Evolutionary conservation across 2,888 invertebrate genomes (phyloP), one percentile per base, ranked within the genome.

Genomic region (Idaea straminata): DNA sequence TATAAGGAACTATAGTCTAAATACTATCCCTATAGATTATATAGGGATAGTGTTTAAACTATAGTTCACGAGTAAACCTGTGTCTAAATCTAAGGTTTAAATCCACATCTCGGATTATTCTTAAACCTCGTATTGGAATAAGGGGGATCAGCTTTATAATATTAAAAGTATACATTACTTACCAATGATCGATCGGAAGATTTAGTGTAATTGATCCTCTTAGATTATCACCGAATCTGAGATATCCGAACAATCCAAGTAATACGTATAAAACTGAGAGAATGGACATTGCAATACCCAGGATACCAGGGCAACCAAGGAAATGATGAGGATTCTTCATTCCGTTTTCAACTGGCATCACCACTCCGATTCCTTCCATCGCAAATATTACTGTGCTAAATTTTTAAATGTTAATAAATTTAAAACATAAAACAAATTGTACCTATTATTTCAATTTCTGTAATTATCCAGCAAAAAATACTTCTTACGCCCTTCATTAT

Each of bases 291-390:
- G 97, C 97, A 0, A 96, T 94, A 69, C 97, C 97, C 6, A 99
- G 91, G 0, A 98, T 96, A 34, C 98, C 96, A 0, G 96, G 96
- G 72, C 95, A 95, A n/a, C 96, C 95, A 62, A 98, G 94, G 79
- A 97, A 97, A 66, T 96, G 96, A 67, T 95, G 92, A 0, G 98
- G 98, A 67, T 95, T 95, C 73, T 94, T 94, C 98, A 99, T 98
- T 0, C 95, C 95, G 82, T 98, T 98, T 85, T 98, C 98, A 13
- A 99, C 95, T 0, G 99, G 99, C 94, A 99, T 95, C 15, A 99
- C 97, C 62, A 96, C 96, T 64, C 97, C 97, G 72, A 99, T 99
- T 65, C 98, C 98, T 92, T 99, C 99, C 95, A 99, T 99, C 35
- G 99, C 98, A 84, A 98, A 99, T 77, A 99, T 96, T 1, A 98